These are phyloP conservation scores for Tethea ocularis DNA, from an alignment of 2,888 invertebrate species.

Conservation along the genomic window DNA sequence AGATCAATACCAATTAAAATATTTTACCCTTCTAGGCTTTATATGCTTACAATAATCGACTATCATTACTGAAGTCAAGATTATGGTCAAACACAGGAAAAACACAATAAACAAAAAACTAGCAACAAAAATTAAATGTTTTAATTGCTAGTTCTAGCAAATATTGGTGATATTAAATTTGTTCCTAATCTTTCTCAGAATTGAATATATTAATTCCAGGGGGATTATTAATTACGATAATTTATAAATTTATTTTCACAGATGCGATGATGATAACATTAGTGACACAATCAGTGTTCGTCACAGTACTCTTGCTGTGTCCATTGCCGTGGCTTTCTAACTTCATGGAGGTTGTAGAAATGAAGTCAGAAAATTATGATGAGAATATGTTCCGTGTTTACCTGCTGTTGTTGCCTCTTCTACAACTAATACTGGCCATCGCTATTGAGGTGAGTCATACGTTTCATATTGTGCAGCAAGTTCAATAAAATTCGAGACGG, in stretches of 20 bases:
- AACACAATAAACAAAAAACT: too few relatives aligned
- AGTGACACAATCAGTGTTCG: constrained; percentile 80
- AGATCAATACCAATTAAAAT: too few relatives aligned
- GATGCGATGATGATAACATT: constrained; percentile 85
- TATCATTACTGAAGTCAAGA: too few relatives aligned
- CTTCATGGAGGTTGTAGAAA: constrained; percentile 81
- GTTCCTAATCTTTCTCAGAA: too few relatives aligned
- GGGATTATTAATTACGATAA: neutral
- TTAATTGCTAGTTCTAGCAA: too few relatives aligned
- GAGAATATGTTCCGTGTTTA: constrained; percentile 81
- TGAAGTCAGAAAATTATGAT: constrained; percentile 49
- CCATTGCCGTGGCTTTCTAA: constrained; percentile 80
- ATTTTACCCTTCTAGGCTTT: too few relatives aligned
- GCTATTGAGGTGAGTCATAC: constrained; percentile 83
- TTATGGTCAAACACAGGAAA: too few relatives aligned
- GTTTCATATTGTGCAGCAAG: neutral
- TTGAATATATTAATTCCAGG: too few relatives aligned
- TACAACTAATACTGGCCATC: constrained; percentile 83
- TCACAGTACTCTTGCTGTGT: constrained; percentile 82
- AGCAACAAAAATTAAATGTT: too few relatives aligned
- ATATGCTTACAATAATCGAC: too few relatives aligned
- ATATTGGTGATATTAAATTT: too few relatives aligned
- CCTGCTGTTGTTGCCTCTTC: constrained; percentile 82
- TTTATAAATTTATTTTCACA: constrained; percentile 48
- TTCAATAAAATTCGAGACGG: too few relatives aligned